Evolutionary conservation across 2,113 vertebrate genomes (phyloP).

Genomic region (Myocastor coypus): DNA sequence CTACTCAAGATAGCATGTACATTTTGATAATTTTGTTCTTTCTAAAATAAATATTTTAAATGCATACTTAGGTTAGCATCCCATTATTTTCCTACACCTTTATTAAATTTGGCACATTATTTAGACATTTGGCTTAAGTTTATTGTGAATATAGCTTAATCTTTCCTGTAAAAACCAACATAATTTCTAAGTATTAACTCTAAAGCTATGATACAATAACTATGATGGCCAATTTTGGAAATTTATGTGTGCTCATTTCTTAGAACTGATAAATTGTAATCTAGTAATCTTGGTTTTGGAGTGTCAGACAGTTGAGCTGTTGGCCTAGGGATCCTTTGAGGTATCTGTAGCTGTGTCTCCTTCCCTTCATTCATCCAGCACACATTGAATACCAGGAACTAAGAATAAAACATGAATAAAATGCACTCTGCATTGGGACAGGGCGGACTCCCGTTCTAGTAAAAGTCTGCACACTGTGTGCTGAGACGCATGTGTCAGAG

Average conservation of each 20-base stretch:
- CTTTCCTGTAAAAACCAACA: slow-evolving; percentile 45
- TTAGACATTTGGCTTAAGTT: slow-evolving; percentile 55
- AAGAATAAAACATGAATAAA: slow-evolving; percentile 33
- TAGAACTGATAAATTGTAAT: slow-evolving; percentile 26
- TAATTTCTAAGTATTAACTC: slow-evolving; percentile 45
- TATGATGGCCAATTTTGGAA: slow-evolving; percentile 41
- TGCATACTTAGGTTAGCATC: slow-evolving; percentile 17
- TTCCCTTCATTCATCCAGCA: slow-evolving; percentile 20
- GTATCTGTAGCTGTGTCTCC: background rate
- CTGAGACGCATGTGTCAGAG: background rate
- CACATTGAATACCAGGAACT: background rate
- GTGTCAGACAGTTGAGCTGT: slow-evolving; percentile 5
- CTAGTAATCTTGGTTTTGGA: background rate
- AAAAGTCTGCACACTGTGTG: background rate
- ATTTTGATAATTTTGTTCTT: slow-evolving; percentile 43
- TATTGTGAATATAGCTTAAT: slow-evolving; percentile 52
- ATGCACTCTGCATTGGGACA: background rate
- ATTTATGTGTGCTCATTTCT: background rate
- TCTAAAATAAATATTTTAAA: slow-evolving; percentile 59
- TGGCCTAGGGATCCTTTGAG: slow-evolving; percentile 11
- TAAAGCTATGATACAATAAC: slow-evolving; percentile 8
- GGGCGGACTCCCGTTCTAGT: background rate
- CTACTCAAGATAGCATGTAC: slow-evolving; percentile 36
- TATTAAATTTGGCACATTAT: slow-evolving; percentile 39
- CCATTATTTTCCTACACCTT: slow-evolving; percentile 54